Percentiles rank a stretch among this genome's conserved stretches.
phyloP scores from a whole-genome alignment of 2,888 invertebrate genomes.

The Iphiclides podalirius region DNA sequence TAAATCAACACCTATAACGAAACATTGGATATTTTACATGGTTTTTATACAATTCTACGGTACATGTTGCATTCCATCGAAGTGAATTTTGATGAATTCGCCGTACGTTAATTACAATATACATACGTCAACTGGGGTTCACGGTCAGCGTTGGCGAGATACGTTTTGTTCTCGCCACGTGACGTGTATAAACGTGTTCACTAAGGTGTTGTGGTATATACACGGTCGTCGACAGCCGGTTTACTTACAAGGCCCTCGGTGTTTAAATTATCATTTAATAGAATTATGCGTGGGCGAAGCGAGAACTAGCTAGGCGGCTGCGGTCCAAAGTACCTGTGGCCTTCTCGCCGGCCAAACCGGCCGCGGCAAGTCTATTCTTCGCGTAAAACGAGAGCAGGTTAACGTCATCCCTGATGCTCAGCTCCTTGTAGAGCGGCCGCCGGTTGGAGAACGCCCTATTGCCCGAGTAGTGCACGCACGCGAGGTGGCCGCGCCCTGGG shows the following conservation, averaged over 20 bases:
- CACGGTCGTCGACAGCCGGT: slow-evolving; percentile 12
- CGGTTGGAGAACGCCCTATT: slow-evolving; percentile 88
- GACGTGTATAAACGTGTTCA: slow-evolving; percentile 2
- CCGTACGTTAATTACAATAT: slow-evolving; percentile 15
- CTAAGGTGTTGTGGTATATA: slow-evolving; percentile 16
- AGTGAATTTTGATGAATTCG: neutral
- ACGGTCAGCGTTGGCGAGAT: no score
- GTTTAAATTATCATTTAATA: slow-evolving; percentile 57
- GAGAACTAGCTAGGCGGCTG: slow-evolving; percentile 59
- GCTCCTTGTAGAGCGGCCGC: slow-evolving; percentile 85
- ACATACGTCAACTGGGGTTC: neutral
- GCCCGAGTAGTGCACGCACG: slow-evolving; percentile 91
- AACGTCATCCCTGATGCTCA: slow-evolving; percentile 91
- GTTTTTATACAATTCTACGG: neutral
- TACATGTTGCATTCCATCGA: neutral
- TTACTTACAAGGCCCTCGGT: slow-evolving; percentile 26
- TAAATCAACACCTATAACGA: neutral
- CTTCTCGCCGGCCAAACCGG: slow-evolving; percentile 70
- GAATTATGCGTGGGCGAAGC: slow-evolving; percentile 67
- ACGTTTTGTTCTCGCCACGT: no score
- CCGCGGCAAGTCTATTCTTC: slow-evolving; percentile 86
- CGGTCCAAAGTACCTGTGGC: slow-evolving; percentile 71
- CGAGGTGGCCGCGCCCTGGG: slow-evolving; percentile 89
- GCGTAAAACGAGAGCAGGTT: slow-evolving; percentile 93
- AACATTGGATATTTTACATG: slow-evolving; percentile 2